phyloP scores from a whole-genome alignment of 2,888 invertebrate genomes.

The Flexamia atlantica region DNA sequence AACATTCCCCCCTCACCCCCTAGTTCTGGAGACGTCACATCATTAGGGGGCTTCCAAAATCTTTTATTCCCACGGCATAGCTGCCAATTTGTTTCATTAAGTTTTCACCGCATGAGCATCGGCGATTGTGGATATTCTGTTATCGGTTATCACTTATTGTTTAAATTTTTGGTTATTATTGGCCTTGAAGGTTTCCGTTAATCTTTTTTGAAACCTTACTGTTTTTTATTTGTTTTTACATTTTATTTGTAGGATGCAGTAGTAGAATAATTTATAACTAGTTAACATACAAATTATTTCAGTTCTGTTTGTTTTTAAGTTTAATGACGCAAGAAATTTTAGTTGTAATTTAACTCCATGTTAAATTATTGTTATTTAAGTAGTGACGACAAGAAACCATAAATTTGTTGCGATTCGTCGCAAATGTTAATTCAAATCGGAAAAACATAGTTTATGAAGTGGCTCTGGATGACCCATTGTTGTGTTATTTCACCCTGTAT shows the following conservation, averaged over 20 bases:
- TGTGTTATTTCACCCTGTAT: constrained; percentile 36
- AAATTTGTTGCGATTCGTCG: constrained; percentile 64
- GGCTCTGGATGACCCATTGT: constrained; percentile 30
- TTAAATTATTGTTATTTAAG: constrained; percentile 66
- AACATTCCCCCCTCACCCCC: constrained; percentile 68
- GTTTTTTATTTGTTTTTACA: constrained; percentile 66
- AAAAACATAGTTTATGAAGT: constrained; percentile 50
- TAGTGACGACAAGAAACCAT: constrained; percentile 57
- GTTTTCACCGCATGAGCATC: constrained; percentile 55
- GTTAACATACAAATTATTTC: constrained; percentile 66
- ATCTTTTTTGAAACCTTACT: constrained; percentile 67
- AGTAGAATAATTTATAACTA: constrained; percentile 67
- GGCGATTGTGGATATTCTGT: constrained; percentile 63
- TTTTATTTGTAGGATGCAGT: constrained; percentile 68
- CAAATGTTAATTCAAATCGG: constrained; percentile 17
- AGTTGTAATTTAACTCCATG: constrained; percentile 67
- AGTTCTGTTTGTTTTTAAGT: constrained; percentile 67
- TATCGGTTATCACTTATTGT: constrained; percentile 67
- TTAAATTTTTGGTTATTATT: constrained; percentile 69
- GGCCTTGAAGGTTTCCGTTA: constrained; percentile 67
- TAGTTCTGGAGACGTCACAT: constrained; percentile 72
- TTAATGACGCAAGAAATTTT: constrained; percentile 69
- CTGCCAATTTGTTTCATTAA: constrained; percentile 65
- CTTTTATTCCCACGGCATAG: constrained; percentile 63
- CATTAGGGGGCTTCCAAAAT: constrained; percentile 69